Evolutionary conservation across 2,888 invertebrate genomes (phyloP).

Genomic region (Amphipoea lucens): DNA sequence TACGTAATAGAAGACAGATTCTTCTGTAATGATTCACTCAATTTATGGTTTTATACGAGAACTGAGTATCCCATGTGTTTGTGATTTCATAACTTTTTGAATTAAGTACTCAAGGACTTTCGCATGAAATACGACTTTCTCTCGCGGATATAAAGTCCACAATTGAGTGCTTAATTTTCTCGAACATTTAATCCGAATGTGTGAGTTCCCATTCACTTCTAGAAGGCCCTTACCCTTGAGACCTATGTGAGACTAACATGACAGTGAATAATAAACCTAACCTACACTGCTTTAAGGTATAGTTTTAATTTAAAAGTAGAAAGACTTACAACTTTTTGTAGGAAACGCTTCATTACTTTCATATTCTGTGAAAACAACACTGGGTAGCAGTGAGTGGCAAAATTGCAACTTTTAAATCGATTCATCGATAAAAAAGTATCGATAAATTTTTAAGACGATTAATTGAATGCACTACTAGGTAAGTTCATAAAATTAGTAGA

Average conservation of each 20-base stretch:
- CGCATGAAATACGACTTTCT: conserved; percentile 59
- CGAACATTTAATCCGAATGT: conserved; percentile 64
- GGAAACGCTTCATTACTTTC: conserved; percentile 68
- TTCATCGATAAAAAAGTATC: conserved; percentile 52
- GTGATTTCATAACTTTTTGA: conserved; percentile 71
- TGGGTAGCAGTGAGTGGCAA: conserved; percentile 48
- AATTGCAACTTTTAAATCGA: conserved; percentile 39
- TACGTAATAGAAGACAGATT: conserved; percentile 57
- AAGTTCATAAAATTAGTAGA: background rate
- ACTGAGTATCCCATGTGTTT: conserved; percentile 65
- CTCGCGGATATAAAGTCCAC: background rate
- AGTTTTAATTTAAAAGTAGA: conserved; percentile 9
- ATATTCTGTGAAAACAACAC: conserved; percentile 72
- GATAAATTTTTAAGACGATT: conserved; percentile 9
- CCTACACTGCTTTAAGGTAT: rapidly evolving
- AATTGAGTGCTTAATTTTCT: conserved; percentile 32
- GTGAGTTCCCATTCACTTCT: conserved; percentile 79
- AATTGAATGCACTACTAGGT: conserved; percentile 13
- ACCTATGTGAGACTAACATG: conserved; percentile 33
- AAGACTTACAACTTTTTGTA: conserved; percentile 38
- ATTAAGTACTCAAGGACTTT: conserved; percentile 63
- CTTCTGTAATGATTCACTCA: conserved; percentile 61
- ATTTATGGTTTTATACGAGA: conserved; percentile 48
- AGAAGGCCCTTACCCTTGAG: conserved; percentile 58
- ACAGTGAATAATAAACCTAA: conserved; percentile 54